A percentile compares a stretch with the other conserved stretches of the same genome.
These are phyloP conservation scores for Nysson spinosus DNA, from an alignment of 2,888 invertebrate genomes.

Conservation along the genomic window DNA sequence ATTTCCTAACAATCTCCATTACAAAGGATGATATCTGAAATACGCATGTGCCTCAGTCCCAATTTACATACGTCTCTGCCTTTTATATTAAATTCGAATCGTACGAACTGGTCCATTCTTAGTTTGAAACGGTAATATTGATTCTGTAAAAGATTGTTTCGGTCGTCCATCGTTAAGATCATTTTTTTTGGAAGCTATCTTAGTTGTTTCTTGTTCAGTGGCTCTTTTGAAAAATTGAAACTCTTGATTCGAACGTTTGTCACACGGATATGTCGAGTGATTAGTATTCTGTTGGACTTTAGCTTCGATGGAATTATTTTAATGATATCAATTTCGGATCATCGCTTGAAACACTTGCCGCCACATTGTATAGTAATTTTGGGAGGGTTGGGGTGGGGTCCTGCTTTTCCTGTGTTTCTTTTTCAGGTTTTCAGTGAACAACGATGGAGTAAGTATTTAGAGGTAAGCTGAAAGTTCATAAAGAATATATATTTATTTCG, in stretches of 20 bases:
- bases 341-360: slow-evolving; percentile 52
- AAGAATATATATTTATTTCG: neutral
- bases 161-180: neutral
- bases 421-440: slow-evolving; percentile 39
- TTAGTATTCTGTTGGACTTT: neutral
- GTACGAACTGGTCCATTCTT: no score
- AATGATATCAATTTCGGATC: slow-evolving; percentile 22
- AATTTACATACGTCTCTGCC: no score
- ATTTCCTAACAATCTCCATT: no score
- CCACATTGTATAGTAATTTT: slow-evolving; percentile 41
- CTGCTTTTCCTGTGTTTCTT: slow-evolving; percentile 42
- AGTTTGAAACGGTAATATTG: no score
- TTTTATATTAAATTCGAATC: no score
- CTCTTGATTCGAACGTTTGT: neutral
- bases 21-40: no score
- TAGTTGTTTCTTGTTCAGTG: no score
- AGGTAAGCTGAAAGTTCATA: slow-evolving; percentile 36
- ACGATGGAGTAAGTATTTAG: slow-evolving; percentile 50
- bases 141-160: no score
- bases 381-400: slow-evolving; percentile 24
- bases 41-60: neutral
- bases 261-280: neutral
- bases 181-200: no score
- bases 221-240: neutral
- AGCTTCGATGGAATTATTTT: neutral